A percentile compares a stretch with the other conserved stretches of the same genome.
Conservation (phyloP, 1,140 invertebrate species). For the Macrobrachium rosenbergii region DNA sequence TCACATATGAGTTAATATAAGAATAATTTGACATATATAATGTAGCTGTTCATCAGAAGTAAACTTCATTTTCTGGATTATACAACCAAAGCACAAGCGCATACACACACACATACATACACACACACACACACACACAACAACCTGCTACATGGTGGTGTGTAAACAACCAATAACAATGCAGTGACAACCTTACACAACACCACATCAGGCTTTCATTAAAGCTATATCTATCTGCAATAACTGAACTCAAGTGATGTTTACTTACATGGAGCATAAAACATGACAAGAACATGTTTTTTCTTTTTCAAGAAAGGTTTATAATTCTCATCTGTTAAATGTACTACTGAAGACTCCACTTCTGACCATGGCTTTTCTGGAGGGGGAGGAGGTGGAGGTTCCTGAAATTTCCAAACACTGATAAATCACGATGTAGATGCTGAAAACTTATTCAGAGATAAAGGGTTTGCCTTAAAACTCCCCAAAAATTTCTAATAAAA, state of each 20-base stretch:
- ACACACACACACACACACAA: no score
- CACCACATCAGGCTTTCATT: background rate
- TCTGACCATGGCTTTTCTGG: slow-evolving; percentile 83
- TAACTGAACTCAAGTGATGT: background rate
- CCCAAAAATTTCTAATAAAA: no score
- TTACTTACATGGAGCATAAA: slow-evolving; percentile 85
- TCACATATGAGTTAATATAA: no score
- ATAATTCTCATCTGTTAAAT: slow-evolving; percentile 82
- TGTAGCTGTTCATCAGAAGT: no score
- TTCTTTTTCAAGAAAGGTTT: slow-evolving; percentile 77
- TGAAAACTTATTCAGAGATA: background rate
- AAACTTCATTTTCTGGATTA: no score
- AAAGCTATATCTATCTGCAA: background rate
- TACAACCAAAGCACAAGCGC: no score
- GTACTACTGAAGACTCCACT: slow-evolving; percentile 78
- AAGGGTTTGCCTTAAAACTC: background rate
- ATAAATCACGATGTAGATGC: background rate
- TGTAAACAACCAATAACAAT: no score
- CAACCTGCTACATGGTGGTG: no score
- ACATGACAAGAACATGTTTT: slow-evolving; percentile 88
- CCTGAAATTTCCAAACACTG: slow-evolving; percentile 70
- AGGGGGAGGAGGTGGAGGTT: slow-evolving; percentile 85
- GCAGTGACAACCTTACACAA: no score
- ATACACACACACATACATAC: no score
- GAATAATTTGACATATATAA: no score